Evolutionary conservation across 2,113 vertebrate species (phyloP).

Genomic region (Lepidothrix coronata): DNA sequence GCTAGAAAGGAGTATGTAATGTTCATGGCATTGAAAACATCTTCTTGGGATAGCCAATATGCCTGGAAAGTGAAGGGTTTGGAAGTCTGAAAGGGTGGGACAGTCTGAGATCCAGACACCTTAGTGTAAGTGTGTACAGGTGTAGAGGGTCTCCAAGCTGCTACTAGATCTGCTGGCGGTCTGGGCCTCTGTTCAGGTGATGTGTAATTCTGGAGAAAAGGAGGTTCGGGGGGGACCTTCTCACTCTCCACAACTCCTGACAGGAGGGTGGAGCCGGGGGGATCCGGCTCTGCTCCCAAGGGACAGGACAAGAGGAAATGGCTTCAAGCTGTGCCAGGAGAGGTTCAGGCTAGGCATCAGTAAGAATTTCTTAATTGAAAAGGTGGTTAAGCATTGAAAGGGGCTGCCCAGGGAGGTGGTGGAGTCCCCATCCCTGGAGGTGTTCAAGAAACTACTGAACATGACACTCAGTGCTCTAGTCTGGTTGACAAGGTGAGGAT

Average conservation of each 20-base stretch:
- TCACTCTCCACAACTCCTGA: neutral
- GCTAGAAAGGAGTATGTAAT: neutral
- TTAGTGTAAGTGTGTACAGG: accelerated
- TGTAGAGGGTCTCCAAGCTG: neutral
- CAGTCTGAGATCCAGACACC: neutral
- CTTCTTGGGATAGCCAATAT: neutral
- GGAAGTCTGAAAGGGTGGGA: neutral
- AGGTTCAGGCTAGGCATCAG: neutral
- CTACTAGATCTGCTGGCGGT: neutral
- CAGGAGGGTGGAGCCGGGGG: neutral
- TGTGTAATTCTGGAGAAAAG: neutral
- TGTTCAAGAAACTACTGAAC: neutral
- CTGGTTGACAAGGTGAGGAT: accelerated
- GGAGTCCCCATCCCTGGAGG: neutral
- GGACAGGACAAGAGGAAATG: neutral
- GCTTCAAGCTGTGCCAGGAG: neutral
- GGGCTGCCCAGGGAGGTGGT: neutral
- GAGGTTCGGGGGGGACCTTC: neutral
- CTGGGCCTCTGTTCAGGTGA: neutral
- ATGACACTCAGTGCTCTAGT: neutral
- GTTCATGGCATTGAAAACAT: neutral
- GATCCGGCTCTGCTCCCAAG: neutral
- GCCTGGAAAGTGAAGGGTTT: neutral
- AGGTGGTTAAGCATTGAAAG: neutral
- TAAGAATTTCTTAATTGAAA: neutral